Conservation (phyloP, 2,888 invertebrate genomes). For the Molanna angustata region DNA sequence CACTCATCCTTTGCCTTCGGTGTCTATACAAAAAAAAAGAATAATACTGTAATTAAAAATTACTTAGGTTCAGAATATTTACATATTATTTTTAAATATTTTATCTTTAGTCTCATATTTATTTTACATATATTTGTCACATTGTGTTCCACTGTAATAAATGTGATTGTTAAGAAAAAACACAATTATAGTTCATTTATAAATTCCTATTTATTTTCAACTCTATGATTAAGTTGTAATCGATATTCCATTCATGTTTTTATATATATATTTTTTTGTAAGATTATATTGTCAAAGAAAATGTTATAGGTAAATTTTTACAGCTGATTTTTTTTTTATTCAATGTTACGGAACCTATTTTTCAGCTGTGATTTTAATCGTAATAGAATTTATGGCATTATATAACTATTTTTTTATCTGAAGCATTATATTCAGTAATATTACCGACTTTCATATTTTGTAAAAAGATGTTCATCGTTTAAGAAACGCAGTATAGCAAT, state of each 20-base stretch:
- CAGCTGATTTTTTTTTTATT: constrained; percentile 12
- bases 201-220: constrained; percentile 11
- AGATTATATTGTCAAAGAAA: neutral
- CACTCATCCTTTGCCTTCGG: too few relatives aligned
- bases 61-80: too few relatives aligned
- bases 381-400: constrained; percentile 8
- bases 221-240: constrained; percentile 9
- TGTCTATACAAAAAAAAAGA: too few relatives aligned
- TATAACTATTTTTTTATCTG: neutral
- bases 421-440: too few relatives aligned
- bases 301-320: neutral
- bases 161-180: constrained; percentile 9
- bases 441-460: too few relatives aligned
- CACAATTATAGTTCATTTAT: constrained; percentile 5
- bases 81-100: too few relatives aligned
- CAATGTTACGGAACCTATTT: constrained; percentile 9
- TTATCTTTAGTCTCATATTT: too few relatives aligned
- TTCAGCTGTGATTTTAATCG: constrained; percentile 12
- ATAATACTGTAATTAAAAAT: too few relatives aligned
- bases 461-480: too few relatives aligned
- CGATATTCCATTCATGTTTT: constrained; percentile 6
- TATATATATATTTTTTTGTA: neutral
- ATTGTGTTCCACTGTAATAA: constrained; percentile 5
- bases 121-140: too few relatives aligned
- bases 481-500: too few relatives aligned